Conservation (phyloP, 1,140 invertebrate genomes). For the Lethocerus indicus region DNA sequence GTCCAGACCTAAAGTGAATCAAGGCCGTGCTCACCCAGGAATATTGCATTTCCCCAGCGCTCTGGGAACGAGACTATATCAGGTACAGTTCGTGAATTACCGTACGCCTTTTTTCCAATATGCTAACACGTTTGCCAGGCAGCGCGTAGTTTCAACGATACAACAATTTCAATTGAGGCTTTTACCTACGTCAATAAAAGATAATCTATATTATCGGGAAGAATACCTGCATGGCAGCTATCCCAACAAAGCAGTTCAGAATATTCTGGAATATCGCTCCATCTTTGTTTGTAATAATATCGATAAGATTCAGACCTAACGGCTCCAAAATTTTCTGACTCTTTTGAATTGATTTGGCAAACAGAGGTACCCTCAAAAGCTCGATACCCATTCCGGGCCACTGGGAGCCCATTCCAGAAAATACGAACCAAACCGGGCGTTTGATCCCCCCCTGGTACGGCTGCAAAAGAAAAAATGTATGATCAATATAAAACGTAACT, state of each 20-base stretch:
- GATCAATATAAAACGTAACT: not conserved
- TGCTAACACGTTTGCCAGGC: too few species aligned
- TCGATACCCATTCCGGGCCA: constrained; percentile 43
- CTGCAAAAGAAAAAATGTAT: constrained; percentile 1
- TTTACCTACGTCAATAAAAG: too few species aligned
- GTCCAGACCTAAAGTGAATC: too few species aligned
- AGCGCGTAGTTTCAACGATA: too few species aligned
- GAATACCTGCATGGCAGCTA: constrained; percentile 64
- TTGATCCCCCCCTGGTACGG: constrained; percentile 35
- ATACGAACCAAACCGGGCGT: constrained; percentile 59
- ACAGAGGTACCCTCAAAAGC: constrained; percentile 42
- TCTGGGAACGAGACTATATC: too few species aligned
- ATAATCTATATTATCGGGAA: constrained; percentile 24
- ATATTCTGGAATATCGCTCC: constrained; percentile 39
- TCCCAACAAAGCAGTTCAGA: constrained; percentile 48
- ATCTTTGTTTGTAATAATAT: constrained; percentile 38
- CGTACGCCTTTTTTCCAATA: too few species aligned
- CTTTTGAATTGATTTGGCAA: constrained; percentile 40
- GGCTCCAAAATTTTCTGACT: constrained; percentile 34
- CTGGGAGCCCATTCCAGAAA: constrained; percentile 48
- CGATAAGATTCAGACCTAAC: constrained; percentile 38
- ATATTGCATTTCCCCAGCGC: too few species aligned
- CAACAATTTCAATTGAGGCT: too few species aligned
- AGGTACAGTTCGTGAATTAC: too few species aligned
- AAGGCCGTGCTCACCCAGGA: too few species aligned